phyloP scores from a whole-genome alignment of 2,797 vertebrate species.

The Betta splendens region DNA sequence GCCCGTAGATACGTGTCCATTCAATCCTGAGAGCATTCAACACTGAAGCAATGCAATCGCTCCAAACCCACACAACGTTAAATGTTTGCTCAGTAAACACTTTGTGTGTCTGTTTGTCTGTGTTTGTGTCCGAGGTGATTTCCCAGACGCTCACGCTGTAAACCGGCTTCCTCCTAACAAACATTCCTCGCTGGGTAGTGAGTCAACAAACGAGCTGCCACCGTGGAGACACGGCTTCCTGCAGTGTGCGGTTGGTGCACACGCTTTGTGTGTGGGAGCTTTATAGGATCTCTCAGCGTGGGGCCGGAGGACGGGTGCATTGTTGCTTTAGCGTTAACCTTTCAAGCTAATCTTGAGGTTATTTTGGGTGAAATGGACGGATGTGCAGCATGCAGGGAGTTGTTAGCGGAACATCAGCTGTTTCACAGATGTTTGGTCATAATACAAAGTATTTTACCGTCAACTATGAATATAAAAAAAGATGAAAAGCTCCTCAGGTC shows the following conservation, averaged over 20 bases:
- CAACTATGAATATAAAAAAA: too few species aligned
- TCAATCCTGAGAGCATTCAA: too few species aligned
- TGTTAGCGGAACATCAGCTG: too few species aligned
- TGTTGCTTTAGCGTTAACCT: neutral
- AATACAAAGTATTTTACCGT: too few species aligned
- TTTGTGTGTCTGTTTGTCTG: slow-evolving; percentile 60
- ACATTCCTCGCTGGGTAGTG: slow-evolving; percentile 8
- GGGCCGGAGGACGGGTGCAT: neutral
- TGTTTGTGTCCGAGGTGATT: slow-evolving; percentile 55
- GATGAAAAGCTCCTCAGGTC: neutral
- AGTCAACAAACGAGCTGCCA: slow-evolving; percentile 23
- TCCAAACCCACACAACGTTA: too few species aligned
- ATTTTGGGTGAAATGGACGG: neutral
- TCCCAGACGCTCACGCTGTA: neutral
- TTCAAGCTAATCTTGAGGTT: neutral
- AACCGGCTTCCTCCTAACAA: slow-evolving; percentile 9
- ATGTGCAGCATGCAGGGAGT: neutral
- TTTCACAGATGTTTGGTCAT: too few species aligned
- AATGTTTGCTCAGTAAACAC: slow-evolving; percentile 27
- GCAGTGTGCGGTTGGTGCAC: slow-evolving; percentile 4
- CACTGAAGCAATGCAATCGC: slow-evolving; percentile 16
- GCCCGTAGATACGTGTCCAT: neutral
- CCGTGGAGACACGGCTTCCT: slow-evolving; percentile 17
- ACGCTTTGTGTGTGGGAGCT: slow-evolving; percentile 7
- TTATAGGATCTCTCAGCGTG: neutral